Evolutionary conservation across 2,113 vertebrate genomes (phyloP), one percentile per base, ranked within the genome.

Genomic region (Mustela nigripes): DNA sequence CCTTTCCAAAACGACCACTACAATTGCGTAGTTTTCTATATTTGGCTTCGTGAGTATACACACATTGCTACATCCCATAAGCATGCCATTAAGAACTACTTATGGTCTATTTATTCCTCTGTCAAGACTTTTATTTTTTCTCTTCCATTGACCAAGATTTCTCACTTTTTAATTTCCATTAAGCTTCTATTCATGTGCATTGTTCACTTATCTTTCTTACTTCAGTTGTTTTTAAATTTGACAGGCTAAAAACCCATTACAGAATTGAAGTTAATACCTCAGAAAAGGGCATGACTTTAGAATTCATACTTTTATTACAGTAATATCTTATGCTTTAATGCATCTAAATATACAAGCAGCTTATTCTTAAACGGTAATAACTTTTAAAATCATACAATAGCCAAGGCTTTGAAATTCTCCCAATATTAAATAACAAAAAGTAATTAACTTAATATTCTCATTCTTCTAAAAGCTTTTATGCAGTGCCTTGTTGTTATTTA

Each of bases 271-370:
- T 92, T 97, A 98, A 97, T 97, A 93, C 71, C 89, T 98, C 92
- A 98, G 88, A 97, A 97, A 97, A 97, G 22, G n/a, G 85, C 95
- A 97, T 95, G 88, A 93, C 63, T 97, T 95, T 89, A 89, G 45
- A 90, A 93, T 91, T 95, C 24, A 89, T 93, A 73, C 22, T 97
- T 56, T 94, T 95, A 97, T 97, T 97, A 85, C 28, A 48, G 65
- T 95, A 96, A 97, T 96, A 92, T 63, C 26, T 94, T 96, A 92
- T 88, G 50, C 71, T 94, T 79, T 98, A 86, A 92, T 95, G n/a
- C 60, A 42, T 85, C 39, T 79, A 93, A 95, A 87, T 96, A 97
- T 89, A 90, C 18, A 81, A 92, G 36, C 24, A 95, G 21, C 24
- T 84, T 95, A 96, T 84, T 97, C 31, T 90, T 95, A 95, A 96